phyloP scores from a whole-genome alignment of 2,888 invertebrate genomes.

The Tenthredo scrophulariae region DNA sequence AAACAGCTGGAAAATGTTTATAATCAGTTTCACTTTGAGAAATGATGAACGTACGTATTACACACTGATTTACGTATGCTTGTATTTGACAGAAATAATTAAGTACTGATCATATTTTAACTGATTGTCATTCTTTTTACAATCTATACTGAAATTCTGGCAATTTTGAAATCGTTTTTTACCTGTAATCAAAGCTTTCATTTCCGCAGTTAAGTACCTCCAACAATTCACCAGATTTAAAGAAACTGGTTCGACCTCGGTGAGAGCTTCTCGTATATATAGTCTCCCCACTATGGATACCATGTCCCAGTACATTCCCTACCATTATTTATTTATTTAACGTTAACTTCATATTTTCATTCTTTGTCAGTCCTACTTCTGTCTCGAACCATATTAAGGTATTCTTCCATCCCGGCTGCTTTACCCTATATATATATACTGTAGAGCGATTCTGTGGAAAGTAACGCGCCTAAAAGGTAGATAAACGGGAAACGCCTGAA shows the following conservation, averaged over 20 bases:
- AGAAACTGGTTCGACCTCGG: constrained; percentile 24
- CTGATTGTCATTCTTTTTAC: neutral
- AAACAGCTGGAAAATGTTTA: constrained; percentile 62
- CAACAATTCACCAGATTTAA: neutral
- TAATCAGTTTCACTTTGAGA: neutral
- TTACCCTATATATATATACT: too few species aligned
- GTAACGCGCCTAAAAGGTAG: too few species aligned
- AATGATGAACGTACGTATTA: neutral
- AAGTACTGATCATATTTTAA: too few species aligned
- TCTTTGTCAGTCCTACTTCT: too few species aligned
- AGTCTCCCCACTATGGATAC: constrained; percentile 5
- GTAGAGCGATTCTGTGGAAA: too few species aligned
- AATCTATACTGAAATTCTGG: neutral
- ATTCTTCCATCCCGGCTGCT: too few species aligned
- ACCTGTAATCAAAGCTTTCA: neutral
- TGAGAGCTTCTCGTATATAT: constrained; percentile 12
- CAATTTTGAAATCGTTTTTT: neutral
- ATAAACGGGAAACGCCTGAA: too few species aligned
- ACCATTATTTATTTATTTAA: too few species aligned
- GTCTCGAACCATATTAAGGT: too few species aligned
- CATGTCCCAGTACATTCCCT: neutral
- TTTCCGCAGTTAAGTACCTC: neutral
- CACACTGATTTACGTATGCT: too few species aligned
- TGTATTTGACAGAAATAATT: too few species aligned
- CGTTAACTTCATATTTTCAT: too few species aligned